Conservation (phyloP, 2,113 vertebrate species). For the Fregetta grallaria region DNA sequence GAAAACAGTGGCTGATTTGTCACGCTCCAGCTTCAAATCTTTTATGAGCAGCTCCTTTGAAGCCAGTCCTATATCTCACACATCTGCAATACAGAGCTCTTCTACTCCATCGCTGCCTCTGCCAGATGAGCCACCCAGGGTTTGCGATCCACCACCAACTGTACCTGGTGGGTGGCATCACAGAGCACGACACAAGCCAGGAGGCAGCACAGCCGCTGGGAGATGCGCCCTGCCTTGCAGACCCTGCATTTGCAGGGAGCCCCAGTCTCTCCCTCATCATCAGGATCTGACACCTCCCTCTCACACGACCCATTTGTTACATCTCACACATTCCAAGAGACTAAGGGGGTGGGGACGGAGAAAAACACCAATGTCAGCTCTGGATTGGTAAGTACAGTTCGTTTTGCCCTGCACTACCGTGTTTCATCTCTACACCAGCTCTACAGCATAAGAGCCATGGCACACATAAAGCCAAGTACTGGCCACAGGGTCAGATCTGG, state of each 20-base stretch:
- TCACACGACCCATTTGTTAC: not conserved
- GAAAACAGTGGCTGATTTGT: not conserved
- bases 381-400: not conserved
- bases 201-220: not conserved
- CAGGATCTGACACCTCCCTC: not conserved
- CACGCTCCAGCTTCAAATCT: not conserved
- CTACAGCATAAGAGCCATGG: not conserved
- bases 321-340: not conserved
- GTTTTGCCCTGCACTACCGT: not conserved
- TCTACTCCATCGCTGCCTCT: not conserved
- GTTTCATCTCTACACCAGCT: not conserved
- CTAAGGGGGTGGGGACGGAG: no score
- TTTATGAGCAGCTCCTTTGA: conserved; percentile 9
- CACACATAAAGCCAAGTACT: not conserved
- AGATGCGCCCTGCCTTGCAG: not conserved
- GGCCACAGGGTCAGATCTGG: not conserved
- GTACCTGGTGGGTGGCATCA: not conserved
- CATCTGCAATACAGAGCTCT: conserved; percentile 45
- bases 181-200: not conserved
- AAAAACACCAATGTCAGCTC: not conserved
- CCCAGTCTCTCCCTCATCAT: not conserved
- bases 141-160: not conserved
- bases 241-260: not conserved
- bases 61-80: not conserved
- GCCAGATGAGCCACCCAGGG: not conserved